Conservation (phyloP, 2,888 invertebrate genomes). For the Rambutsinella grinnellia region DNA sequence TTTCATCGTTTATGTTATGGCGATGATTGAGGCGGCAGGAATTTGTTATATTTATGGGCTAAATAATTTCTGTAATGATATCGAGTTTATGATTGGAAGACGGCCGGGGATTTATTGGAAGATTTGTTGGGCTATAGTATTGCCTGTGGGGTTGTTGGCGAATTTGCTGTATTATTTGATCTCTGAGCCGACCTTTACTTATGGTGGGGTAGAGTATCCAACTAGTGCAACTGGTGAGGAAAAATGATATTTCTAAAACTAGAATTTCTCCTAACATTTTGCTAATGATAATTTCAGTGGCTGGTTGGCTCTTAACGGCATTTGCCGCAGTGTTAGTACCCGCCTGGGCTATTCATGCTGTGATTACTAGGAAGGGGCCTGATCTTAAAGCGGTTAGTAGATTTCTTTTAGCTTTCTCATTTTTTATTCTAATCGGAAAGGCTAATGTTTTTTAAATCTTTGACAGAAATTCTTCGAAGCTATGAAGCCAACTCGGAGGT, state of each 20-base stretch:
- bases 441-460: slow-evolving; percentile 2
- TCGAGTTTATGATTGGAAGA: slow-evolving; percentile 67
- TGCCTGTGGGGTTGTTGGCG: slow-evolving; percentile 78
- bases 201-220: background rate
- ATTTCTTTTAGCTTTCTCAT: background rate
- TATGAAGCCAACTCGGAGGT: slow-evolving; percentile 54
- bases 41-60: slow-evolving; percentile 75
- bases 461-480: slow-evolving; percentile 52
- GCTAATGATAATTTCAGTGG: no score
- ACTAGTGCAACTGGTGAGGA: slow-evolving; percentile 12
- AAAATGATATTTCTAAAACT: no score
- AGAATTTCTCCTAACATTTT: background rate
- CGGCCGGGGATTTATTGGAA: slow-evolving; percentile 82
- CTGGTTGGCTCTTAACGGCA: slow-evolving; percentile 59
- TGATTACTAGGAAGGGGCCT: slow-evolving; percentile 64
- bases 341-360: slow-evolving; percentile 70
- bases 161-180: slow-evolving; percentile 69
- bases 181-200: background rate
- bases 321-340: slow-evolving; percentile 71
- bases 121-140: slow-evolving; percentile 81
- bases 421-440: slow-evolving; percentile 35
- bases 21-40: slow-evolving; percentile 73
- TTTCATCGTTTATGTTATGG: slow-evolving; percentile 74
- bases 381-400: slow-evolving; percentile 33
- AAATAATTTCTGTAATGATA: slow-evolving; percentile 64